phyloP scores from a whole-genome alignment of 2,888 invertebrate species.

The Cremastinae sp. region DNA sequence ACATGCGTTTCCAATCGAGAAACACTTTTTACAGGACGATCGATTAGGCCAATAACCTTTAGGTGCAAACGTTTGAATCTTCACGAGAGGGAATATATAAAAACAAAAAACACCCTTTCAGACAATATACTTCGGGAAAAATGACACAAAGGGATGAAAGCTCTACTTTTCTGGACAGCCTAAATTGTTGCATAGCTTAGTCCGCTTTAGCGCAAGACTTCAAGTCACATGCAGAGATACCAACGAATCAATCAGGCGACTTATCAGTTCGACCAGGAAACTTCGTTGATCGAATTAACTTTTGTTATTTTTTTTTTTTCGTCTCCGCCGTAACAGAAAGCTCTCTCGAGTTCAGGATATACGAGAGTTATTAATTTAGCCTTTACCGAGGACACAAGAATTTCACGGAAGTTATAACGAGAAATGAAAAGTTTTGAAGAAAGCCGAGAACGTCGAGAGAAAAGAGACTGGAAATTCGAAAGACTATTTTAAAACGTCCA shows the following conservation, averaged over 20 bases:
- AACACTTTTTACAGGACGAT: not conserved
- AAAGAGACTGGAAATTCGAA: conserved; percentile 14
- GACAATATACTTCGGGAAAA: not conserved
- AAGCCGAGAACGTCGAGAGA: conserved; percentile 52
- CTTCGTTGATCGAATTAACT: conserved; percentile 11
- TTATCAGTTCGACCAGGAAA: conserved; percentile 57
- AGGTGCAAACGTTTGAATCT: not conserved
- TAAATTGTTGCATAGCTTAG: conserved; percentile 39
- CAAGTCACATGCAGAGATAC: conserved; percentile 63
- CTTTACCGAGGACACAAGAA: conserved; percentile 16
- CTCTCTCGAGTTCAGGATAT: conserved; percentile 10
- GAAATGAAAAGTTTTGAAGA: conserved; percentile 48
- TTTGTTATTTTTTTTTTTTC: conserved; percentile 23
- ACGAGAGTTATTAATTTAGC: not conserved
- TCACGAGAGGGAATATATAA: not conserved
- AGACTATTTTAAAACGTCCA: conserved; percentile 26
- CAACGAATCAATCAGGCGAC: conserved; percentile 74
- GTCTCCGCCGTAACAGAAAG: conserved; percentile 17
- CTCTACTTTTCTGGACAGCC: conserved; percentile 15
- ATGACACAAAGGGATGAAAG: conserved; percentile 5
- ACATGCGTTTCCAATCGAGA: not conserved
- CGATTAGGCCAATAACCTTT: not conserved
- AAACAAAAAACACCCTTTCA: conserved; percentile 6
- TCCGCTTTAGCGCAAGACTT: conserved; percentile 51
- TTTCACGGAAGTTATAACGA: conserved; percentile 18